Evolutionary conservation across 1,140 invertebrate genomes (phyloP).

Genomic region (Laupala kohalensis): DNA sequence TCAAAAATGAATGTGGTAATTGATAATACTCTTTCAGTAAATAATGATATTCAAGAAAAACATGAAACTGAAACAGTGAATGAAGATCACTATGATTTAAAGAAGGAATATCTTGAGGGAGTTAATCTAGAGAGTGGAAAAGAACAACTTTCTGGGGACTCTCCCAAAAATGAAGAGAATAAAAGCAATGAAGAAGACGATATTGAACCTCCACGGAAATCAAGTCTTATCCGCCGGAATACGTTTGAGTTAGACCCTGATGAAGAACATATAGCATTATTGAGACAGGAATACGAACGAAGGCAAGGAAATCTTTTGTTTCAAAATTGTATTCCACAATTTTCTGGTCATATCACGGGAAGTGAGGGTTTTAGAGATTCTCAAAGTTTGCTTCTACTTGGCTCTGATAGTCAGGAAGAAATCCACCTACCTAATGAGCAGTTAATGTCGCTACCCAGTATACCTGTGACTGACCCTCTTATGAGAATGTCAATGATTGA

Average conservation of each 20-base stretch:
- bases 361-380: slow-evolving; percentile 20
- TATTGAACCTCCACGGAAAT: slow-evolving; percentile 20
- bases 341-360: slow-evolving; percentile 34
- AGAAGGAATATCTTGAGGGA: background rate
- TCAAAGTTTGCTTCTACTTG: background rate
- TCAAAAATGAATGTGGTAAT: background rate
- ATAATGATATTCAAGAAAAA: background rate
- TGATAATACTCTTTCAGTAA: background rate
- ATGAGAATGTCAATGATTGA: background rate
- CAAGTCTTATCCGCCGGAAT: slow-evolving; percentile 33
- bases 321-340: slow-evolving; percentile 35
- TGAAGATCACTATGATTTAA: background rate
- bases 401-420: background rate
- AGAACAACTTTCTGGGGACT: background rate
- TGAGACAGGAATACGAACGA: slow-evolving; percentile 41
- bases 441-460: background rate
- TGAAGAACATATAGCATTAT: slow-evolving; percentile 29
- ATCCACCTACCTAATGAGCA: background rate
- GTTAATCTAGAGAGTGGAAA: background rate
- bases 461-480: background rate
- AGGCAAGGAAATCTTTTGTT: slow-evolving; percentile 42
- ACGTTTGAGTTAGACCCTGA: slow-evolving; percentile 36
- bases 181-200: slow-evolving; percentile 5
- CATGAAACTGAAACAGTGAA: background rate
- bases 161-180: background rate